phyloP scores from a whole-genome alignment of 2,888 invertebrate species.

The Andrena marginata region DNA sequence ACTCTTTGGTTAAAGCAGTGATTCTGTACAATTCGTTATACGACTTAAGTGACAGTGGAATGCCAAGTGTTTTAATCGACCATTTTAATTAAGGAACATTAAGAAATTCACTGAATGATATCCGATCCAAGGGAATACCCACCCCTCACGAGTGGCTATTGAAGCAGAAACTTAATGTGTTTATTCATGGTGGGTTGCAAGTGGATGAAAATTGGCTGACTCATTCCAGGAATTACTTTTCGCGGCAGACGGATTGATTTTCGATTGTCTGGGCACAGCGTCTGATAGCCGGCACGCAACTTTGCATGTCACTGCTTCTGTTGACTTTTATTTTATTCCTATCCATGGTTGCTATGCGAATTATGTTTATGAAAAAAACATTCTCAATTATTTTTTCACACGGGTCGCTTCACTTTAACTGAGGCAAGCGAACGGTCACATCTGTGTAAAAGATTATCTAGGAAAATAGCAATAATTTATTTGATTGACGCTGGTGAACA shows the following conservation, averaged over 20 bases:
- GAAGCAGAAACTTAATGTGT: constrained; percentile 14
- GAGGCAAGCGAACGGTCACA: too few species aligned
- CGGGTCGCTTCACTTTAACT: too few species aligned
- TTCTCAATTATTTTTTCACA: too few species aligned
- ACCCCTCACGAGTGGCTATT: not conserved
- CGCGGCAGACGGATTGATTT: constrained; percentile 55
- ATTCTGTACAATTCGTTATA: not conserved
- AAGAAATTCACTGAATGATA: not conserved
- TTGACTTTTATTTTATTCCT: constrained; percentile 10
- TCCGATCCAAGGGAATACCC: not conserved
- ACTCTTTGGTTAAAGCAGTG: not conserved
- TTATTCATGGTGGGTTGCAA: constrained; percentile 14
- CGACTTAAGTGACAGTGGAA: too few species aligned
- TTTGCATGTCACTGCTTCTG: constrained; percentile 44
- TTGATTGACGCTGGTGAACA: too few species aligned
- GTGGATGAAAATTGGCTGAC: constrained; percentile 29
- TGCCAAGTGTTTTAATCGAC: too few species aligned
- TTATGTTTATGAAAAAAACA: not conserved
- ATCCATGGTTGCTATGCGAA: constrained; percentile 11
- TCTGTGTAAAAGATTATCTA: too few species aligned
- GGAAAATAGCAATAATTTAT: too few species aligned
- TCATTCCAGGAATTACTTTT: constrained; percentile 46
- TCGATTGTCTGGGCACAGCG: constrained; percentile 36
- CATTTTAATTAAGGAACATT: constrained; percentile 1
- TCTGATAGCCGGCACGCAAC: constrained; percentile 49